Evolutionary conservation across 1,140 invertebrate species (phyloP).

Genomic region (Planococcus citri): DNA sequence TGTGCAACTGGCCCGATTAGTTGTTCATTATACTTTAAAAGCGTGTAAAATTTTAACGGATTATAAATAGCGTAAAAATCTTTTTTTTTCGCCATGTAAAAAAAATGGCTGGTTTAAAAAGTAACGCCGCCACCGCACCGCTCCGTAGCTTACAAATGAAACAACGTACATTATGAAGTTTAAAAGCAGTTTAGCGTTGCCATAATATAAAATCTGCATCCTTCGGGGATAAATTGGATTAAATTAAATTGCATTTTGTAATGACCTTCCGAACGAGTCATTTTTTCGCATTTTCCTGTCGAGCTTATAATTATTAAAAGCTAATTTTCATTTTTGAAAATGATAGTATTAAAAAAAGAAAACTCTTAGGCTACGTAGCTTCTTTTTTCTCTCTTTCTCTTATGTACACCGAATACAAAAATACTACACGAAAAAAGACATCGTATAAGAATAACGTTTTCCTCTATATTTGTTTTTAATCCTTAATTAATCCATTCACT

Average conservation of each 20-base stretch:
- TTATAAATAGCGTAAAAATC: background rate
- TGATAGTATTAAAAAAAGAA: background rate
- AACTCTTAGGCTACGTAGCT: background rate
- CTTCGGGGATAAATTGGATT: slow-evolving; percentile 1
- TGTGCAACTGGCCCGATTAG: background rate
- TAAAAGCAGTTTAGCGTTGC: background rate
- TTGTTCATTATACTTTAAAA: background rate
- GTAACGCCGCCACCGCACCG: background rate
- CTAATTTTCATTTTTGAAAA: background rate
- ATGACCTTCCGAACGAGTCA: background rate
- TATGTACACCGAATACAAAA: no score
- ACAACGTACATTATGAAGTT: background rate
- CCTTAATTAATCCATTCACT: background rate
- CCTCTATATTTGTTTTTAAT: background rate
- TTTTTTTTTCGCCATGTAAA: background rate
- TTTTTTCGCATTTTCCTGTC: background rate
- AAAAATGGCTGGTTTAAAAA: background rate
- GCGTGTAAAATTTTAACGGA: background rate
- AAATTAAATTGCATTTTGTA: slow-evolving; percentile 8
- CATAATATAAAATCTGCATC: background rate
- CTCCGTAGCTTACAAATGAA: background rate
- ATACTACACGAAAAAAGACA: no score
- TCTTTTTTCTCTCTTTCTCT: no score
- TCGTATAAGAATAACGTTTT: background rate
- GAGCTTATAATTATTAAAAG: background rate